These are phyloP conservation scores for Pitta sordida DNA, from an alignment of 2,113 vertebrate species.

Conservation along the genomic window DNA sequence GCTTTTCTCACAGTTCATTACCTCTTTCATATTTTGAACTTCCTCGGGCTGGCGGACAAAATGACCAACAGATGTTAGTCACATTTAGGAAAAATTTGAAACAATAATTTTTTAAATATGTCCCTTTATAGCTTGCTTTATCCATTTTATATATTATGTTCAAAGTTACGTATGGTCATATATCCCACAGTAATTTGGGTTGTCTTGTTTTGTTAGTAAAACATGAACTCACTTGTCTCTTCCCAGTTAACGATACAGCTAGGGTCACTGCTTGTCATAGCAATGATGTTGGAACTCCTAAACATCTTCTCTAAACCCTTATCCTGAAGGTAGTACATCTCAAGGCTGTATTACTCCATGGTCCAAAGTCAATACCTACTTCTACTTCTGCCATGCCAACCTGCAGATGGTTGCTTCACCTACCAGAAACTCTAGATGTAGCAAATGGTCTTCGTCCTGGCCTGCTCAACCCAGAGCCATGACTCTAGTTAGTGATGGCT, in stretches of 20 bases:
- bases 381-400: neutral
- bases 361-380: neutral
- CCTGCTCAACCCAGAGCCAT: fast-evolving
- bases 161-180: neutral
- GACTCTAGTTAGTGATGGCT: neutral
- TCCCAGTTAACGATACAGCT: neutral
- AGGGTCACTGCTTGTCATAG: neutral
- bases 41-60: neutral
- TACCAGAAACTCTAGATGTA: neutral
- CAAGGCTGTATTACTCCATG: neutral
- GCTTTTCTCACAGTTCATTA: constrained; percentile 56
- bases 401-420: neutral
- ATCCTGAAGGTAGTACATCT: neutral
- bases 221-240: neutral
- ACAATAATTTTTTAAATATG: constrained; percentile 41
- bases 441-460: neutral
- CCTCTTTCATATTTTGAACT: constrained; percentile 37
- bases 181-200: neutral
- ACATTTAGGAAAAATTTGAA: neutral
- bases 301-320: neutral
- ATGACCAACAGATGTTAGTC: constrained; percentile 56
- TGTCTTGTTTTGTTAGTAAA: neutral
- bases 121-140: constrained; percentile 7
- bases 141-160: neutral
- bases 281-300: neutral